Evolutionary conservation across 2,797 vertebrate genomes (phyloP), one percentile per base, ranked within the genome.

Genomic region (Chelonia mydas): DNA sequence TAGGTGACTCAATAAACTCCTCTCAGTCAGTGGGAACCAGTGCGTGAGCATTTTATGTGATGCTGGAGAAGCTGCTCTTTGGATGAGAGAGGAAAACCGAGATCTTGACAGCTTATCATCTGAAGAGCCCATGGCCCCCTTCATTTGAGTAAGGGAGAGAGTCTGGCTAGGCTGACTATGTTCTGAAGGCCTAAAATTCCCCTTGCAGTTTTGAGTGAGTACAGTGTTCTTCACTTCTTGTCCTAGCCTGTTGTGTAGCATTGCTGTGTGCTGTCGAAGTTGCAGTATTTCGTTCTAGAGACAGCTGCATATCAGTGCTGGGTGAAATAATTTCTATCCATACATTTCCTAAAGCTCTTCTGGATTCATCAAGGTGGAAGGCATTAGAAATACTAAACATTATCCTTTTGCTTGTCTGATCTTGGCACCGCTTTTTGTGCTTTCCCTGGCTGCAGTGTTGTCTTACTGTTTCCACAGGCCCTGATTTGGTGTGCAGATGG

Each of bases 401-500:
- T 7, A 12, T 33, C 78, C 47, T n/a, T 78, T 41, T 0, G 0
- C 3, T 50, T 45, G 27, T 79, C 47, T 0, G 1, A 12, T 57
- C 0, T 0, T 59, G 57, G 55, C 21, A 55, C 82, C 84, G 57
- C 11, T 0, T 0, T 51, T 23, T 65, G 33, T 79, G 50, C 41
- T 84, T 10, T 83, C 17, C 11, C 3, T 11, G 37, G 72, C 55
- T 94, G 87, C 92, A 90, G 55, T 25, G 3, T 27, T 6, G 5
- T 23, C 81, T 7, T 91, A 94, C 33, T 97, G 89, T 84, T 86
- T 11, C 74, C 77, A 9, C 76, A 99, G 99, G 99, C 88, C 98
- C 99, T 0, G 99, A 99, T 17, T 89, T 99, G 47, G 98, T 99
- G 97, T 99, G 99, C 96, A 98, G 99, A 1, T 99, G 99, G 99